Base-by-base conservation (phyloP, 1,140 invertebrate genomes). In the Helicoverpa armigera region DNA sequence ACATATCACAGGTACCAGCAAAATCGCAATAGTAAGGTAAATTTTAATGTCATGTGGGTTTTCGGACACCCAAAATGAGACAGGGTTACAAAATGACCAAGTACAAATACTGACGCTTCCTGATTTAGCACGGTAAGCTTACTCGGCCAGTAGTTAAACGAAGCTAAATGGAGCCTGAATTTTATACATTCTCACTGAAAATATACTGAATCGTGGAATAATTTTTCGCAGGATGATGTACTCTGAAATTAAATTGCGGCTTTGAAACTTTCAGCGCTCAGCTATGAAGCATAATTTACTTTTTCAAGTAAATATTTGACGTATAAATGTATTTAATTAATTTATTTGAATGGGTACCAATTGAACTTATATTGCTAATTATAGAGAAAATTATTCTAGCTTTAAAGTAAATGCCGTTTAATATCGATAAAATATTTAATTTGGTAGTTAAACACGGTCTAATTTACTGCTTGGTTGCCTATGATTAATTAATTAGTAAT, bases 151-250 rank as follows among this genome's bases (percentile, higher is more conserved):
- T 18, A 48, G 35, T 43, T 18, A 48, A 50, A 11, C 43, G 3
- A 67, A 67, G 43, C 43, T 50, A 67, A 67, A 50, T 50, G 50
- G 16, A 48, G n/a, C 35, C 48, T 50, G 12, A 67, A 67, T 67
- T 16, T 65, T 43, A 48, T n/a, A 65, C 63, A 67, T 67, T 67
- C 48, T 67, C 35, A 18, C 58, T 60, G 12, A 10, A 60, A 60
- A 67, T 16, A n/a, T 12, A 12, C 16, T 43, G n/a, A 50, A 43
- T 35, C 50, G 63, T 67, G n/a, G 43, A 48, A 67, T 67, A 65
- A 31, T 18, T 67, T 50, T 65, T 67, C 16, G 35, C 2, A n/a
- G 43, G 18, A 18, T 3, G 43, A 67, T 18, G 31, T 67, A 48
- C 35, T 67, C n/a, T 48, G 43, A 48, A 48, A 67, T 48, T 67